phyloP scores from a whole-genome alignment of 2,888 invertebrate species.

The Rambutsinella grinnellia region DNA sequence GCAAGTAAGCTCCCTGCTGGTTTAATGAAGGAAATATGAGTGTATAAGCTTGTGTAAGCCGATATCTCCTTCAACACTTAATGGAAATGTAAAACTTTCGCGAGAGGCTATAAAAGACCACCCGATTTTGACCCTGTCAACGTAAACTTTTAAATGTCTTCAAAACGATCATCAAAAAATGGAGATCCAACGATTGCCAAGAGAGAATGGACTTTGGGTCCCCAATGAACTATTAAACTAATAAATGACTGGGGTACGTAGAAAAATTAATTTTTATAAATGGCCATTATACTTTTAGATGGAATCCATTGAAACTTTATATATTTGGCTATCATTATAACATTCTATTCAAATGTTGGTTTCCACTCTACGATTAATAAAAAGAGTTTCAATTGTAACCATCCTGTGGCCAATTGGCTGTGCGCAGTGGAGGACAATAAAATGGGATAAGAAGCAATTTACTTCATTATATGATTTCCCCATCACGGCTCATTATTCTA shows the following conservation, averaged over 20 bases:
- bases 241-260: too few relatives aligned
- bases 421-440: conserved; percentile 51
- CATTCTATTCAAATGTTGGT: too few relatives aligned
- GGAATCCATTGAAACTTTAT: too few relatives aligned
- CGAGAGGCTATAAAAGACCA: conserved; percentile 34
- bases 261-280: too few relatives aligned
- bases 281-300: too few relatives aligned
- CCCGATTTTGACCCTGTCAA: conserved; percentile 51
- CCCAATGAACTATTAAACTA: too few relatives aligned
- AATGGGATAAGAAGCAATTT: conserved; percentile 49
- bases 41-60: conserved; percentile 47
- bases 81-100: conserved; percentile 49
- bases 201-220: not conserved
- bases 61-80: conserved; percentile 49
- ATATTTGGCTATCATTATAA: too few relatives aligned
- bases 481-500: conserved; percentile 55
- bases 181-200: not conserved
- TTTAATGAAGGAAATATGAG: conserved; percentile 56
- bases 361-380: too few relatives aligned
- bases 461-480: conserved; percentile 55
- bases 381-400: too few relatives aligned
- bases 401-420: conserved; percentile 37
- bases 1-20: conserved; percentile 47
- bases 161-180: too few relatives aligned
- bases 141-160: conserved; percentile 9